These are phyloP conservation scores for Hoplostethus atlanticus DNA, from an alignment of 2,797 vertebrate species.

Conservation along the genomic window DNA sequence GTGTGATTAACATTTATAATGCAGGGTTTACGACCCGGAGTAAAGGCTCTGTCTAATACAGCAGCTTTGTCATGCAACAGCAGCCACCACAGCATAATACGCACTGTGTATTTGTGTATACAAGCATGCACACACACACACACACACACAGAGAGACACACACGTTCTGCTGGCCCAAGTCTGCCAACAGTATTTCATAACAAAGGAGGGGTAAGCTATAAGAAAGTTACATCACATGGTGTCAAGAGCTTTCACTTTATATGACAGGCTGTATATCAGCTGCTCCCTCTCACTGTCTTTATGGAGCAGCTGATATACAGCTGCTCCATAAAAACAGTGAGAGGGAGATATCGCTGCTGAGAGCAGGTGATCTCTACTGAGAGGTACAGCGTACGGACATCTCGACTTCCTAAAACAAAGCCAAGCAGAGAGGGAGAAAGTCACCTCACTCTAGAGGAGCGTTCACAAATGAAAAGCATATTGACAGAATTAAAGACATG, in stretches of 20 bases:
- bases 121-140: neutral
- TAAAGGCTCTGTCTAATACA: neutral
- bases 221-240: conserved; percentile 11
- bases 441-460: conserved; percentile 7
- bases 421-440: conserved; percentile 5
- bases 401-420: conserved; percentile 27
- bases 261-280: neutral
- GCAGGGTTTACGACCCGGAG: conserved; percentile 3
- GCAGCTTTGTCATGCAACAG: neutral
- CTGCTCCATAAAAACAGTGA: neutral
- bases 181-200: neutral
- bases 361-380: neutral
- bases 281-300: too few relatives aligned
- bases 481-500: conserved; percentile 32
- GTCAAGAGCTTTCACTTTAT: neutral
- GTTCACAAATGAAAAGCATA: conserved; percentile 36
- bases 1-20: conserved; percentile 49
- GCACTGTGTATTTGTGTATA: neutral
- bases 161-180: neutral
- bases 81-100: neutral
- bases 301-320: too few relatives aligned
- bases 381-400: neutral
- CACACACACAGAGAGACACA: neutral
- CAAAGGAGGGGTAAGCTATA: neutral
- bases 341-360: neutral